Evolutionary conservation across 2,888 invertebrate genomes (phyloP).

Genomic region (Acrobasis suavella): DNA sequence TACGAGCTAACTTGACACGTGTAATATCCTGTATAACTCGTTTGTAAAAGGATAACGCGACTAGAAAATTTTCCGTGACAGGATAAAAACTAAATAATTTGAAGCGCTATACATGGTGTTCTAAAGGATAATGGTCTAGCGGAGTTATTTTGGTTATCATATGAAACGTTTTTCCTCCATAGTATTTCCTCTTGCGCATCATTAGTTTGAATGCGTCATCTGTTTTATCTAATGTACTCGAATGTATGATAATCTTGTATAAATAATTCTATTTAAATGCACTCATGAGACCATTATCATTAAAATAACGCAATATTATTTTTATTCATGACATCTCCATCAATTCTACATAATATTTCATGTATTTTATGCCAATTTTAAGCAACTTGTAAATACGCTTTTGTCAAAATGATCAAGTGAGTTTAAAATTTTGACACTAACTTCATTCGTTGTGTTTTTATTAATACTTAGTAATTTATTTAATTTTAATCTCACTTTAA

Average conservation of each 20-base stretch:
- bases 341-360: too few species aligned
- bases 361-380: too few species aligned
- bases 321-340: too few species aligned
- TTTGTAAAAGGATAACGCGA: not conserved
- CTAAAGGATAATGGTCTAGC: constrained; percentile 19
- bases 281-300: not conserved
- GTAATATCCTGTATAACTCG: not conserved
- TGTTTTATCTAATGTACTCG: not conserved
- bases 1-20: not conserved
- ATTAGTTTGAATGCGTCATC: not conserved
- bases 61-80: constrained; percentile 11
- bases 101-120: constrained; percentile 12
- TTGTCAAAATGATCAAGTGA: constrained; percentile 1
- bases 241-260: not conserved
- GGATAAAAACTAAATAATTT: constrained; percentile 7
- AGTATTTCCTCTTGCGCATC: constrained; percentile 1
- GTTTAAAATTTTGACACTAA: constrained; percentile 1
- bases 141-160: constrained; percentile 3
- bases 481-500: constrained; percentile 4
- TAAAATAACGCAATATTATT: too few species aligned
- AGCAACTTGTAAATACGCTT: constrained; percentile 13
- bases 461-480: not conserved
- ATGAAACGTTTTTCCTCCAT: constrained; percentile 2
- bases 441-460: not conserved
- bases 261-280: not conserved